Evolutionary conservation across 1,140 invertebrate species (phyloP), one percentile per base, ranked within the genome.

Genomic region (Wiebesia pumilae): DNA sequence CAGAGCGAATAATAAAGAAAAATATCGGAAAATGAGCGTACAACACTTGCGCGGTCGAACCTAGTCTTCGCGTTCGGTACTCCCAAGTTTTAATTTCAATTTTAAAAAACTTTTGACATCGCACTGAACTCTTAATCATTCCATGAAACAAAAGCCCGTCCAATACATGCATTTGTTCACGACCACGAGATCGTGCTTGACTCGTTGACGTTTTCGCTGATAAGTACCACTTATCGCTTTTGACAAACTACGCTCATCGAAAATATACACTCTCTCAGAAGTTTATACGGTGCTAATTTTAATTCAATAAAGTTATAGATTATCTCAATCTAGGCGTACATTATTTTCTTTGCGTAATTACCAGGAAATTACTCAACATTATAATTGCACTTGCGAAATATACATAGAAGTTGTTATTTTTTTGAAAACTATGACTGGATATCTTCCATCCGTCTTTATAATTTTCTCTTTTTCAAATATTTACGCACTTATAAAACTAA

Each of bases 181-280:
- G 30, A n/a, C 7, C 9, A 35, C 47, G 82, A 27, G 27, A 54
- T 27, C 58, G 21, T 1, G 58, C 3, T 62, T 10, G 58, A 24
- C 10, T 27, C 24, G 3, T 30, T 7, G 7, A 30, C 58, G 35
- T 79, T 79, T 79, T 79, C 83, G 54, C 40, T 54, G 83, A 62
- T 84, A 84, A 77, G 58, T 78, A 78, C 65, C 78, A 85, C 84
- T 85, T 85, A 81, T 69, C 58, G 58, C 75, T 65, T 77, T 84
- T 78, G 83, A 79, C 83, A 84, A 84, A 84, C 83, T 79, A 24
- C 84, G 33, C 43, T 58, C 75, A 79, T n/a, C 62, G 84, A 78
- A 85, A 84, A 69, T 84, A 69, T 40, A 79, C 77, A 43, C 43
- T 78, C 43, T 47, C 78, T 54, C 79, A 78, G 58, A 24, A 27